Evolutionary conservation across 2,888 invertebrate genomes (phyloP), one percentile per base, ranked within the genome.

Genomic region (Tipula vernalis): DNA sequence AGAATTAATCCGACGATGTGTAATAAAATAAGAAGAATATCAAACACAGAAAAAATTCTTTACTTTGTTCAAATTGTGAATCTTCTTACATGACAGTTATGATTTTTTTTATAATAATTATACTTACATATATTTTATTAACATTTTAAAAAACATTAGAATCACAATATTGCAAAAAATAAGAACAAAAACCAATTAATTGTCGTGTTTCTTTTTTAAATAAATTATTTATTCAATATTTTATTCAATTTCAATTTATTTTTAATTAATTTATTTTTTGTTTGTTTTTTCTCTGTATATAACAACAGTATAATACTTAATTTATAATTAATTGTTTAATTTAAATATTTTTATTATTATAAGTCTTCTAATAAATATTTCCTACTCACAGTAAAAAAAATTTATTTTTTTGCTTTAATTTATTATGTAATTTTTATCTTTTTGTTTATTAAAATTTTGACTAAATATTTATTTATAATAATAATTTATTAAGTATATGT

Each of bases 381-480:
- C 13, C 85, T 85, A 85, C 85, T 15, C 85, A 85, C 85, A 85
- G 85, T 85, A 85, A 85, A 85, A 83, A 85, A 85, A 85, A 44
- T 36, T 84, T 84, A 39, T 84, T 84, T 36, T 36, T 41, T 28
- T 39, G 39, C 3, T 71, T 28, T 71, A 71, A 71, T 71, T 28
- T 71, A 28, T 71, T 71, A 71, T 15, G 5, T 57, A 57, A 15
- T 57, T 36, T 83, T 83, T 36, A 36, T 83, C 4, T 36, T 57
- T 83, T 13, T 36, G 36, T 36, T 83, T 12, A 83, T n/a, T 36
- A 84, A 39, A 84, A 84, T 84, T 84, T 39, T 84, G n/a, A 84
- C 41, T 84, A 84, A 39, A 39, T 39, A 84, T 84, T 39, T 36
- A n/a, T n/a, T 84, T 84, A 36, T 83, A 83, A 36, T 83, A 36